phyloP scores from a whole-genome alignment of 2,113 vertebrate genomes.

The Prionailurus viverrinus region DNA sequence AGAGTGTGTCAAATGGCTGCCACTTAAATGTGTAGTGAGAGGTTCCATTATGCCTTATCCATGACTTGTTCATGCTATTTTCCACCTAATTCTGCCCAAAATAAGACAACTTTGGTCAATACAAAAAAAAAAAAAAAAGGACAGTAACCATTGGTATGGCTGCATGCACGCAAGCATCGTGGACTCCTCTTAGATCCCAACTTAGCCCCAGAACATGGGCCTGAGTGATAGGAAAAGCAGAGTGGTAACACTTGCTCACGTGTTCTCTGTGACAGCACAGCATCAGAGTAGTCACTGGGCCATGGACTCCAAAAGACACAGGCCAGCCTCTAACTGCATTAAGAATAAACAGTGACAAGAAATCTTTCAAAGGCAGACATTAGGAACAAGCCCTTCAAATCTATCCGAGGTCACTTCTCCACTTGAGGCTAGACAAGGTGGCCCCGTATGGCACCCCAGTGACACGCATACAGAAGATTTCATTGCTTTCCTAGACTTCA shows the following conservation, averaged over 20 bases:
- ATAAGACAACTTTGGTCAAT: not conserved
- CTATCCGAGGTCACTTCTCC: not conserved
- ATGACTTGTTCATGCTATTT: not conserved
- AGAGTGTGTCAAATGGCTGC: not conserved
- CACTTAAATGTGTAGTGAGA: not conserved
- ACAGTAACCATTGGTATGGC: not conserved
- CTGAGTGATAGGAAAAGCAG: not conserved
- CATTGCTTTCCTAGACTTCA: not conserved
- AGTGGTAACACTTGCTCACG: not conserved
- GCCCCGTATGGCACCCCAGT: accelerated
- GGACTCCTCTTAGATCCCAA: not conserved
- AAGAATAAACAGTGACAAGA: not conserved
- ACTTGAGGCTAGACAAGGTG: not conserved
- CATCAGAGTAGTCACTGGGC: not conserved
- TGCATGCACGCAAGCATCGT: not conserved
- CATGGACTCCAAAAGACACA: not conserved
- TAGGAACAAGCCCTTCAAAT: not conserved
- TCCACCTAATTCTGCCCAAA: not conserved
- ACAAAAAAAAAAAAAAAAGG: not conserved
- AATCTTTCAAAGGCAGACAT: not conserved
- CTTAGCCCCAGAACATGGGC: not conserved
- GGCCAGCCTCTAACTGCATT: not conserved
- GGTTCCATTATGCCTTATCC: not conserved
- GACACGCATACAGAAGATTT: not conserved
- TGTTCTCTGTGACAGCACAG: not conserved